Conservation (phyloP, 2,888 invertebrate species). For the Xanthorhoe spadicearia region DNA sequence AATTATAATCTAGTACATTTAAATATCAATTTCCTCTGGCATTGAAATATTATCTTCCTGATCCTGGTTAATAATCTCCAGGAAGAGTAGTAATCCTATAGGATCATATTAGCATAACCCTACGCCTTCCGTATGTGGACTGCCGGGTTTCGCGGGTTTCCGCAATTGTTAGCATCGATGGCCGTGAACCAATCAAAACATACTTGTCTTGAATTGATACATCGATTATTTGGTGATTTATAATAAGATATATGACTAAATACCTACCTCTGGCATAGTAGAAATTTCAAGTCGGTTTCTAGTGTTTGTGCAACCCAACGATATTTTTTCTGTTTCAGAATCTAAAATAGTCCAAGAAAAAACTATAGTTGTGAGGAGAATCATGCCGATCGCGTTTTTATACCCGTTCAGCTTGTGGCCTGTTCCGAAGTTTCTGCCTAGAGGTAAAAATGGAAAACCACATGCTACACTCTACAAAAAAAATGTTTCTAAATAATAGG, state of each 20-base stretch:
- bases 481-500: not conserved
- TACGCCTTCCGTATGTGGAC: conserved; percentile 21
- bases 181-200: not conserved
- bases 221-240: too few relatives aligned
- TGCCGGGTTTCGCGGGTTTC: conserved; percentile 21
- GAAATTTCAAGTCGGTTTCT: too few relatives aligned
- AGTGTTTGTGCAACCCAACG: too few relatives aligned
- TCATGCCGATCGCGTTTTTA: conserved; percentile 67
- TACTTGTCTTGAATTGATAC: too few relatives aligned
- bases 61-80: conserved; percentile 15
- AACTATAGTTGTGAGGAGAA: conserved; percentile 64
- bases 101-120: conserved; percentile 15
- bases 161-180: conserved; percentile 10
- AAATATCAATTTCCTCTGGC: conserved; percentile 18
- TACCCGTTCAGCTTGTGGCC: conserved; percentile 78
- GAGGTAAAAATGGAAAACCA: conserved; percentile 50
- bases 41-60: conserved; percentile 29
- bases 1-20: too few relatives aligned
- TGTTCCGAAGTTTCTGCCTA: conserved; percentile 64
- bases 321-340: conserved; percentile 56
- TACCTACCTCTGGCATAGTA: too few relatives aligned
- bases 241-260: too few relatives aligned
- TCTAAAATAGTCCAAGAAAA: conserved; percentile 67
- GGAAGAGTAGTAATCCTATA: conserved; percentile 11
- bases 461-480: not conserved